Conservation (phyloP, 2,113 vertebrate genomes). For the Vulpes lagopus region DNA sequence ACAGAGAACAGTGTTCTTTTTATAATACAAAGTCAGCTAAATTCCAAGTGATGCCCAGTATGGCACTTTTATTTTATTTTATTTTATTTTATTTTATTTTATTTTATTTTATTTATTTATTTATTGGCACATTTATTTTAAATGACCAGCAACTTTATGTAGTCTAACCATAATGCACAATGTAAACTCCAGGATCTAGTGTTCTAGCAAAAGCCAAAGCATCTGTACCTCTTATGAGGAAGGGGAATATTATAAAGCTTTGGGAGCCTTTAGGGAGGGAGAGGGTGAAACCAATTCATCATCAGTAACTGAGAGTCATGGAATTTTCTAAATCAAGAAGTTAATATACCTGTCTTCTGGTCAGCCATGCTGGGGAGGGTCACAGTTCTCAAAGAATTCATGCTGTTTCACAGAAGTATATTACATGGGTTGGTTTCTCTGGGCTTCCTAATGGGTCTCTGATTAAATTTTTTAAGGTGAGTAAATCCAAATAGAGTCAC, state of each 20-base stretch:
- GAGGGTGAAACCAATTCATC: constrained; percentile 44
- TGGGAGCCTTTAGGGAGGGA: neutral
- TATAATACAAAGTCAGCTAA: constrained; percentile 7
- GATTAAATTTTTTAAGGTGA: neutral
- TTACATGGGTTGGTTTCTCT: neutral
- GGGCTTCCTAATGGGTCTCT: neutral
- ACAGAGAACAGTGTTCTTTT: constrained; percentile 15
- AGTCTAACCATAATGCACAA: neutral
- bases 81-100: too few relatives aligned
- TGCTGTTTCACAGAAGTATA: neutral
- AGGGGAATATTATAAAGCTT: neutral
- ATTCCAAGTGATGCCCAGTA: neutral
- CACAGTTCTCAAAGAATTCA: constrained; percentile 5
- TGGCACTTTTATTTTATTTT: neutral
- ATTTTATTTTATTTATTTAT: too few relatives aligned
- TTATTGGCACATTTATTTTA: neutral
- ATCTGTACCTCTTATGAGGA: neutral
- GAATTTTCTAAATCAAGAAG: constrained; percentile 27
- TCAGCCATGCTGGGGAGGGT: neutral
- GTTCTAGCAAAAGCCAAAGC: neutral
- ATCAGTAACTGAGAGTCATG: neutral
- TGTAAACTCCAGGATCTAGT: neutral
- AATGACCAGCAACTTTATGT: neutral
- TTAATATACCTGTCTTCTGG: neutral
- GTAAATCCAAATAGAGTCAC: neutral